Conservation (phyloP, 2,797 vertebrate genomes). For the Gadopsis marmoratus region DNA sequence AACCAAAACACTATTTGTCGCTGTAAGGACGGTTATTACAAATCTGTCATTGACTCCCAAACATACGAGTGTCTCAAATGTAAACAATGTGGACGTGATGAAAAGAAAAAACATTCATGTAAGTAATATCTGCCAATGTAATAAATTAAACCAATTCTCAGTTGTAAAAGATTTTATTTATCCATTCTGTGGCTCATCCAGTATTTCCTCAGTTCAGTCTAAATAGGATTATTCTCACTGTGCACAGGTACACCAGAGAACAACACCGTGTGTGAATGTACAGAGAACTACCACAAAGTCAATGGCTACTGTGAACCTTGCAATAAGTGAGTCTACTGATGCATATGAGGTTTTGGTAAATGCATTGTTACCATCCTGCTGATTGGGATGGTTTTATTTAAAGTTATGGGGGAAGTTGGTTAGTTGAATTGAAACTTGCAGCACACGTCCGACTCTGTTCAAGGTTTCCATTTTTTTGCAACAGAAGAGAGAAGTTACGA, state of each 20-base stretch:
- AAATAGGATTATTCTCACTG: conserved; percentile 26
- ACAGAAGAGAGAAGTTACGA: conserved; percentile 57
- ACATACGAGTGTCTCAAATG: conserved; percentile 63
- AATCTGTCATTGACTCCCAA: rapidly evolving
- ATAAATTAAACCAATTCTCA: not conserved
- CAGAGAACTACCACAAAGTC: conserved; percentile 52
- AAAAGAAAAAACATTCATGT: conserved; percentile 60
- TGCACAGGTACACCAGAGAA: conserved; percentile 68
- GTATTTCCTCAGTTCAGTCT: conserved; percentile 4
- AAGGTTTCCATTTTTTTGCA: conserved; percentile 62
- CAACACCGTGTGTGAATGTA: conserved; percentile 74
- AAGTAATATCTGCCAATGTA: conserved; percentile 47
- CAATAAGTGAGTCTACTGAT: conserved; percentile 70
- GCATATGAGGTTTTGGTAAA: not conserved
- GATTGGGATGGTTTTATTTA: conserved; percentile 32
- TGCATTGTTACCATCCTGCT: conserved; percentile 9
- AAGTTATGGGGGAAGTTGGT: conserved; percentile 64
- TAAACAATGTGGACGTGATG: conserved; percentile 30
- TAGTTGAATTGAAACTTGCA: conserved; percentile 74
- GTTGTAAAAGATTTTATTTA: not conserved
- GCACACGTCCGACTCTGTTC: conserved; percentile 22
- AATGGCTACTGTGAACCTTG: conserved; percentile 65
- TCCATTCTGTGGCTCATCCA: not conserved
- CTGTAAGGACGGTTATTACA: conserved; percentile 69
- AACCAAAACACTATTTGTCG: conserved; percentile 57